These are phyloP conservation scores for Agapornis canus DNA, from an alignment of 2,797 vertebrate genomes.

Conservation along the genomic window DNA sequence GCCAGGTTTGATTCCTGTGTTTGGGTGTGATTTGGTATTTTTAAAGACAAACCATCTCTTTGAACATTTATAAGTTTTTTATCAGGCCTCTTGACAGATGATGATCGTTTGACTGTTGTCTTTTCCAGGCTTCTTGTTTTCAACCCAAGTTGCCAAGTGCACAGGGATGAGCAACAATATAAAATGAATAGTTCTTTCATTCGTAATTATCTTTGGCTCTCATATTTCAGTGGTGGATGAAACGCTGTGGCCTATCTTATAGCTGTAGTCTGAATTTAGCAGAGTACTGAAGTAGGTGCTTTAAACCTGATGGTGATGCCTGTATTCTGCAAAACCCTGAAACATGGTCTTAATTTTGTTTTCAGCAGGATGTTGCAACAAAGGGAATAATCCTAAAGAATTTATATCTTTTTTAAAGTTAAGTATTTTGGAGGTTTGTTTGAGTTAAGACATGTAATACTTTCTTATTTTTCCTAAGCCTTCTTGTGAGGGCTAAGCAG, in stretches of 20 bases:
- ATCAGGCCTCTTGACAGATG: background rate
- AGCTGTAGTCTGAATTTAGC: background rate
- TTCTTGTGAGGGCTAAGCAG: background rate
- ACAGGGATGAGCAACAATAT: background rate
- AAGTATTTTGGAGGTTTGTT: background rate
- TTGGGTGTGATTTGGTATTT: background rate
- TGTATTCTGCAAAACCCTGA: background rate
- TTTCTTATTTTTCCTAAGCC: background rate
- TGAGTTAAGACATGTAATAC: background rate
- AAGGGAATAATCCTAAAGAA: background rate
- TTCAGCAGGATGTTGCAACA: background rate
- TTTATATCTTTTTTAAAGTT: background rate
- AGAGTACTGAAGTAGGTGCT: background rate
- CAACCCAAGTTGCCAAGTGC: background rate
- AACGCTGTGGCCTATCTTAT: background rate
- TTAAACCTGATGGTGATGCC: background rate
- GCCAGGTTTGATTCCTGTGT: background rate
- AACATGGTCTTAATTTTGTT: background rate
- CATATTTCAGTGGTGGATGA: accelerated
- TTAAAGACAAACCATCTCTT: background rate
- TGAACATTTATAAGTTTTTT: background rate
- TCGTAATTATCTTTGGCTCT: background rate
- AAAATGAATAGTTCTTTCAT: background rate
- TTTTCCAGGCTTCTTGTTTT: background rate
- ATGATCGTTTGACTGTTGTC: background rate